Percentiles rank a stretch among this genome's conserved stretches.
phyloP scores from a whole-genome alignment of 30 jellyfish, hydroid and myxozoan genomes.

The Aurelia coerulea region DNA sequence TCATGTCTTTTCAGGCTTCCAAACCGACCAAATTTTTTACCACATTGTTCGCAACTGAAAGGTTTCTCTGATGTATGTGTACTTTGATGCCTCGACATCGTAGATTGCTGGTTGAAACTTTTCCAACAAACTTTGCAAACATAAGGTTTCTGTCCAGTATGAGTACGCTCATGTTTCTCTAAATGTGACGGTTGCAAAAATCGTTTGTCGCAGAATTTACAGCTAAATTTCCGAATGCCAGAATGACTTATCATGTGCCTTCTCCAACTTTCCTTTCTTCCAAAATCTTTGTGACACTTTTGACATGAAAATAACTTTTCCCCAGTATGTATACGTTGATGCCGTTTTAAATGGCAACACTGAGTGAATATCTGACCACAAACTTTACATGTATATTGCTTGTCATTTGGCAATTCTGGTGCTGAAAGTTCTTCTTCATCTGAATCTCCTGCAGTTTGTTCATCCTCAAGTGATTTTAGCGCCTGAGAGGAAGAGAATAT shows the following conservation, averaged over 20 bases:
- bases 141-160: slow-evolving; percentile 27
- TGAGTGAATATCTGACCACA: slow-evolving; percentile 11
- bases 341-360: slow-evolving; percentile 30
- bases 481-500: too few relatives aligned
- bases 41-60: slow-evolving; percentile 49
- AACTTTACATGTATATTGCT: too few relatives aligned
- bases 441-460: too few relatives aligned
- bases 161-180: slow-evolving; percentile 29
- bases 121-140: slow-evolving; percentile 23
- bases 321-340: slow-evolving; percentile 40
- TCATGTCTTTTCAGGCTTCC: slow-evolving; percentile 56
- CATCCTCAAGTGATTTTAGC: too few relatives aligned
- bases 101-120: slow-evolving; percentile 25
- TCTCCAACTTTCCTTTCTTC: slow-evolving; percentile 7
- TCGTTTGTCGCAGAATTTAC: slow-evolving; percentile 42
- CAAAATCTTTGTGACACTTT: slow-evolving; percentile 23
- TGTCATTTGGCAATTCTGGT: too few relatives aligned
- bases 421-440: too few relatives aligned
- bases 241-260: slow-evolving; percentile 43
- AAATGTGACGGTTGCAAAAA: slow-evolving; percentile 14
- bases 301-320: slow-evolving; percentile 8
- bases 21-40: slow-evolving; percentile 23
- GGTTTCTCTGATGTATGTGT: slow-evolving; percentile 45
- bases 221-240: slow-evolving; percentile 22
- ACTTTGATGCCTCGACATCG: slow-evolving; percentile 32